Evolutionary conservation across 2,113 vertebrate species (phyloP).

Genomic region (Hucho hucho): DNA sequence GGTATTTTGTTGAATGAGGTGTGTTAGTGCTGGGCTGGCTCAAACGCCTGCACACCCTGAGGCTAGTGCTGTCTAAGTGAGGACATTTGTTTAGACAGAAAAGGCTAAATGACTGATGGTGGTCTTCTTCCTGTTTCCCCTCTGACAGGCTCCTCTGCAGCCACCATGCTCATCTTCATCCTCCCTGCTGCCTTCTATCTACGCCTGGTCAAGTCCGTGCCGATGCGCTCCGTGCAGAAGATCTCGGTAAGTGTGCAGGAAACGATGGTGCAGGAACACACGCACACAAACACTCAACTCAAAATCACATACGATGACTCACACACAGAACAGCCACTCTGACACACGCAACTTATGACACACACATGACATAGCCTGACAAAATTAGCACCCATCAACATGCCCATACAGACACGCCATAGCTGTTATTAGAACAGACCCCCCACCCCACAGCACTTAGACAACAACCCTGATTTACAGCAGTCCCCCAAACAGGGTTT

Average conservation of each 20-base stretch:
- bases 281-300: neutral
- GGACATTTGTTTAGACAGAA: too few species aligned
- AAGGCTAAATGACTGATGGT: too few species aligned
- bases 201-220: constrained; percentile 85
- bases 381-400: neutral
- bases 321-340: neutral
- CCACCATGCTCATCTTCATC: constrained; percentile 96
- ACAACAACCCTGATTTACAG: too few species aligned
- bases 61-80: too few species aligned
- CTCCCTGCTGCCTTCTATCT: constrained; percentile 93
- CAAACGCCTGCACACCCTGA: too few species aligned
- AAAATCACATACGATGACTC: neutral
- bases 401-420: neutral
- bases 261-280: neutral
- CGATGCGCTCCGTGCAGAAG: constrained; percentile 86
- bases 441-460: too few species aligned
- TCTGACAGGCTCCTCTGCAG: constrained; percentile 88
- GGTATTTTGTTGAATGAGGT: too few species aligned
- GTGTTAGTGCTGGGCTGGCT: too few species aligned
- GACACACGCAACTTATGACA: neutral
- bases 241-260: constrained; percentile 83
- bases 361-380: neutral
- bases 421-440: neutral
- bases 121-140: neutral
- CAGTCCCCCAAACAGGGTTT: too few species aligned